Conservation (phyloP, 1,140 invertebrate genomes). For the Drosophila teissieri region DNA sequence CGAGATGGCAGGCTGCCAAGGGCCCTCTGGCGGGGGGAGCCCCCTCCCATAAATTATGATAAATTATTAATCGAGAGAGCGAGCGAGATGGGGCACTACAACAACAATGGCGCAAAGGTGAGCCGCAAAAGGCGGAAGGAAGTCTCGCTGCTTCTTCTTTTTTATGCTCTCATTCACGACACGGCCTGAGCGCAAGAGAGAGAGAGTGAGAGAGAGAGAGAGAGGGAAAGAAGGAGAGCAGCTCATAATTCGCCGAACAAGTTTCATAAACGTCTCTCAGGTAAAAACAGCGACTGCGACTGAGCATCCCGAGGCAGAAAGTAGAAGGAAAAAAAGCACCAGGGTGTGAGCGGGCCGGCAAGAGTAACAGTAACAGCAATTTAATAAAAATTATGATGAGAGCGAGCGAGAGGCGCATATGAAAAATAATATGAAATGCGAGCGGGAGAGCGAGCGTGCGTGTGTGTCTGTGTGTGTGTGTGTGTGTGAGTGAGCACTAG, state of each 20-base stretch:
- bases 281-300: constrained; percentile 57
- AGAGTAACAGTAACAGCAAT: constrained; percentile 75
- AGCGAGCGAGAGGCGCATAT: constrained; percentile 70
- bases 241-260: constrained; percentile 82
- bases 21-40: constrained; percentile 39
- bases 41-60: constrained; percentile 84
- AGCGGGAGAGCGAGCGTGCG: constrained; percentile 52
- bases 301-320: constrained; percentile 49
- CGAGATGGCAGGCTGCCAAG: constrained; percentile 59
- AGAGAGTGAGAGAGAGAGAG: constrained; percentile 23
- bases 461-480: constrained; percentile 24
- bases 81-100: constrained; percentile 27
- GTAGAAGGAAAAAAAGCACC: constrained; percentile 7
- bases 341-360: constrained; percentile 66
- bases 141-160: constrained; percentile 37
- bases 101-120: constrained; percentile 68
- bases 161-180: neutral
- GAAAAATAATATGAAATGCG: constrained; percentile 82
- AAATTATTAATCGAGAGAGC: constrained; percentile 77
- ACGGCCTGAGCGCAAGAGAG: constrained; percentile 8
- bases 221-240: constrained; percentile 30
- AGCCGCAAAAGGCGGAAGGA: constrained; percentile 74
- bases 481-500: constrained; percentile 56
- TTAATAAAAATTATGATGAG: constrained; percentile 84
- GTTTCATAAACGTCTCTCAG: constrained; percentile 80